Conservation (phyloP, 2,113 vertebrate genomes). For the Seriola dumerili region DNA sequence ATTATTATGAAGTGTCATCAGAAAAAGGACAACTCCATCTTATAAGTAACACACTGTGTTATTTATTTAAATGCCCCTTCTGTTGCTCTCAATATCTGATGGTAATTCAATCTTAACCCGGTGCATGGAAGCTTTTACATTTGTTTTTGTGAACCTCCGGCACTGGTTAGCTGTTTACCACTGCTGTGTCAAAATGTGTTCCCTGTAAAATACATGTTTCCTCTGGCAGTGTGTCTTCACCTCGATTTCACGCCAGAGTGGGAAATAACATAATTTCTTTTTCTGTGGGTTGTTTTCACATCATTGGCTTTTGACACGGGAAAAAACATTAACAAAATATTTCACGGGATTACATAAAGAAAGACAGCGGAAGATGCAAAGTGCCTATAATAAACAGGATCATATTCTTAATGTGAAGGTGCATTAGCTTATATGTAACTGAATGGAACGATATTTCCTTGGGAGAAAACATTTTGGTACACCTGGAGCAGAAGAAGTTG, state of each 20-base stretch:
- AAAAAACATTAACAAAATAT: conserved; percentile 31
- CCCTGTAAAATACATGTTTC: conserved; percentile 59
- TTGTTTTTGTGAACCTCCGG: conserved; percentile 54
- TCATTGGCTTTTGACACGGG: conserved; percentile 43
- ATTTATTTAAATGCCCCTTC: conserved; percentile 23
- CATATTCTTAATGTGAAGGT: neutral
- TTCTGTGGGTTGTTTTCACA: conserved; percentile 58
- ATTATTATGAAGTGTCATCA: neutral
- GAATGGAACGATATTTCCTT: conserved; percentile 1
- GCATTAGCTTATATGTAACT: neutral
- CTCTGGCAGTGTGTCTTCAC: conserved; percentile 49
- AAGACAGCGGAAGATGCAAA: neutral
- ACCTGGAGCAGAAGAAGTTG: neutral
- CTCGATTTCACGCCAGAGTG: conserved; percentile 63
- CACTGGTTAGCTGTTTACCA: conserved; percentile 45
- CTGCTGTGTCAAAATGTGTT: conserved; percentile 45
- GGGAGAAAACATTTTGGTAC: conserved; percentile 2
- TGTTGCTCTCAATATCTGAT: conserved; percentile 42
- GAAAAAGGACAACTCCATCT: neutral
- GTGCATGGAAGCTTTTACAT: conserved; percentile 45
- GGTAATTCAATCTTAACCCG: conserved; percentile 57
- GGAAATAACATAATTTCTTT: conserved; percentile 57
- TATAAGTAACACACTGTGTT: neutral
- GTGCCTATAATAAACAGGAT: conserved; percentile 1
- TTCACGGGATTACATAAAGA: neutral